Evolutionary conservation across 1,140 invertebrate genomes (phyloP).

Genomic region (Drosophila asahinai): DNA sequence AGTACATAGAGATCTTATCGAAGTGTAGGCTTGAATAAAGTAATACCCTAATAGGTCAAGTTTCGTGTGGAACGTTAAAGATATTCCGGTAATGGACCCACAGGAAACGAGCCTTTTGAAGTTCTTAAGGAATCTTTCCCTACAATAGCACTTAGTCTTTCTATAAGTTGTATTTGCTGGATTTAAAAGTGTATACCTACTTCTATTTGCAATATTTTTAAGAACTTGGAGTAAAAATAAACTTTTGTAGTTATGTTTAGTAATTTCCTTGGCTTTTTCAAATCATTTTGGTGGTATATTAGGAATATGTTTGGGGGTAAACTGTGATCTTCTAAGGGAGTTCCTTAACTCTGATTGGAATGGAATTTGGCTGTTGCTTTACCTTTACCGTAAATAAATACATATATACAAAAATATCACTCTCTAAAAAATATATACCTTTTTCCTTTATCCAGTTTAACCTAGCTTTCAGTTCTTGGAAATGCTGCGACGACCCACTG

Average conservation of each 20-base stretch:
- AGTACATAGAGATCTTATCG: background rate
- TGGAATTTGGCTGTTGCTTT: background rate
- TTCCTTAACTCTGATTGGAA: background rate
- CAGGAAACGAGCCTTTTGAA: background rate
- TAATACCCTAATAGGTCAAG: background rate
- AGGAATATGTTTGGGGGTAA: background rate
- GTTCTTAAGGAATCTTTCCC: background rate
- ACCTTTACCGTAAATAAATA: too few species aligned
- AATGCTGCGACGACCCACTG: conserved; percentile 11
- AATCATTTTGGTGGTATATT: background rate
- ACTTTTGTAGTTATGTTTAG: background rate
- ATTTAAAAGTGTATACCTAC: background rate
- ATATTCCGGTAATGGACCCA: background rate
- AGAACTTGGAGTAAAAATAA: background rate
- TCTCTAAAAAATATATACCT: background rate
- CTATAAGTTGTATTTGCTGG: background rate
- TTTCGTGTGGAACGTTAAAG: conserved; percentile 1
- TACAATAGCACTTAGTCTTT: background rate
- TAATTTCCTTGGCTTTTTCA: background rate
- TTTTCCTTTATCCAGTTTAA: background rate
- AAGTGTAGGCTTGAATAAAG: background rate
- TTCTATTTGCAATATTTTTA: background rate
- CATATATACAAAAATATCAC: background rate
- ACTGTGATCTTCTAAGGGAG: too few species aligned
- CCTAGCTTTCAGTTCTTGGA: background rate